Base-by-base conservation (phyloP, 2,113 vertebrate species). In the Euleptes europaea region DNA sequence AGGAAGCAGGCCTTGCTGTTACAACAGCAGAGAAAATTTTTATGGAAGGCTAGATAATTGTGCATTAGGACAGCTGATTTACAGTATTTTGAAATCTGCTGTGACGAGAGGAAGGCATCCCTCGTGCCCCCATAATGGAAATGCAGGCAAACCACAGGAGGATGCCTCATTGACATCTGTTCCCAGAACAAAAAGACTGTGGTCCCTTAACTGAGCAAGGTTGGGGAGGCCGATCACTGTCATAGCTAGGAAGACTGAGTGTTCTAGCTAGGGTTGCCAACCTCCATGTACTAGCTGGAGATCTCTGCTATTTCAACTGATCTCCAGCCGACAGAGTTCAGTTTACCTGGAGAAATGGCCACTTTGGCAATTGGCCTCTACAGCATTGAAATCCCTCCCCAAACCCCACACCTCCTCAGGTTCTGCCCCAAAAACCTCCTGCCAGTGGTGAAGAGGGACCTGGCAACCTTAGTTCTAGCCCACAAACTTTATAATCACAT, bases 1-100 rank as follows among this genome's bases (percentile, higher is more conserved):
- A 91, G 86, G 84, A 88, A 79, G 1, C 19, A 38, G 42, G 2
- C 6, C 35, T 76, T 35, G n/a, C 54, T 66, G 70, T 44, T 80
- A 31, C 42, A 40, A 23, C 12, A 33, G 28, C 69, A 74, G 42
- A 73, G 40, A 40, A 31, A 38, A 72, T 60, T 57, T 82, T 73
- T 73, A 42, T 63, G 40, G 51, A 63, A 60, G 38, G 28, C 69
- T 83, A 70, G 35, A 60, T 60, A 73, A 83, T 63, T 83, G 26
- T 63, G 38, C 40, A 26, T 23, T 73, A 40, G 81, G 38, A 60
- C 38, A 82, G 31, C 35, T 44, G 21, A 42, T 70, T 72, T 72
- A 13, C 23, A 44, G 38, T 21, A 60, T 57, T 73, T 63, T 83
- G 26, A 73, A 63, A 73, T 44, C 51, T 42, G 38, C 19, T 72